Base-by-base conservation (phyloP, 1,140 invertebrate genomes). In the Cydia splendana region DNA sequence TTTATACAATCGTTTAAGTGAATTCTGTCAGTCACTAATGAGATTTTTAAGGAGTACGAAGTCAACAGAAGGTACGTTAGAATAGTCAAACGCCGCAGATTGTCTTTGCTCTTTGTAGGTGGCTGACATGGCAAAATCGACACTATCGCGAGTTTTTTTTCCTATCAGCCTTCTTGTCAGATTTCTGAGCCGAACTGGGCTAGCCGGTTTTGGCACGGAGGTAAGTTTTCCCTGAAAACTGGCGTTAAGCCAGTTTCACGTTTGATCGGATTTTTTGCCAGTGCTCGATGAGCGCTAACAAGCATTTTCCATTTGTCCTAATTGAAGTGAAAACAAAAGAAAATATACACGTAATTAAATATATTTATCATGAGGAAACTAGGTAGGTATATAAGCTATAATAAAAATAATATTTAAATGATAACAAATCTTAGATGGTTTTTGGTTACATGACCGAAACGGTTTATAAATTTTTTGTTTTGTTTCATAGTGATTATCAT, bases 261-360 rank as follows among this genome's bases (percentile, higher is more conserved):
- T 71, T 42, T 71, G 67, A 71, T 71, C 67, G 67, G 34, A 71
- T 34, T 71, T 71, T 38, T 71, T 71, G 34, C 30, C 34, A 42
- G n/a, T 67, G 34, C 67, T 34, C 67, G n/a, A 71, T 38, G 15
- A 38, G 67, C 34, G 34, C 34, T 71, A 18, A 71, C 67, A 71
- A 71, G 67, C 67, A 38, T 42, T 71, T 34, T 67, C 30, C 65
- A 38, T 71, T 71, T 71, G 67, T 71, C 30, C 34, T 71, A 71
- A 71, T 71, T 71, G 38, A 71, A 38, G 13, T 67, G 28, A 71
- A 71, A 71, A 71, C n/a, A 62, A 62, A 24, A 24, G 57, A 57
- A 57, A 10, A 2, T 24, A 62, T 12, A 24, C 24, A 62, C 18
- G 18, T 15, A 24, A 24, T 24, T 24, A 13, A 18, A 20, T 62